Conservation (phyloP, 2,797 vertebrate species). For the Gallirallus australis region DNA sequence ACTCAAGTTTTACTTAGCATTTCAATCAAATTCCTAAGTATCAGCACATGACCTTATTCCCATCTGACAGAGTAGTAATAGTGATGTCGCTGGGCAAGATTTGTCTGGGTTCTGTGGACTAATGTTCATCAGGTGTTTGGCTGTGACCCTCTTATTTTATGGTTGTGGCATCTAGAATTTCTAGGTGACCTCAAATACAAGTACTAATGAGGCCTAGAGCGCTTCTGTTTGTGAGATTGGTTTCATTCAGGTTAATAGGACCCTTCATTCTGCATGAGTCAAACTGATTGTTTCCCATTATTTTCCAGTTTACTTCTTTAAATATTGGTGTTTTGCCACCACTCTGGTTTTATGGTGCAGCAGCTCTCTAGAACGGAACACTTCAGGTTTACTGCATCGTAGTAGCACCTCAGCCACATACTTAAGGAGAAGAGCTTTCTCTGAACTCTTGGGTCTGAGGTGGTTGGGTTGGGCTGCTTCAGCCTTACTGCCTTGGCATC, state of each 20-base stretch:
- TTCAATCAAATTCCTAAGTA: not conserved
- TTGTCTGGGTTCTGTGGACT: not conserved
- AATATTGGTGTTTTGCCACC: not conserved
- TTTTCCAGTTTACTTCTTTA: not conserved
- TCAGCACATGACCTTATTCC: not conserved
- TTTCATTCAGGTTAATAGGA: not conserved
- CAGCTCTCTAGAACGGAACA: not conserved
- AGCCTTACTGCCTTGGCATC: not conserved
- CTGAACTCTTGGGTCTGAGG: not conserved
- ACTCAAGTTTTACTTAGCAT: not conserved
- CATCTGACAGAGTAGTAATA: not conserved
- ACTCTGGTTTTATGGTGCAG: not conserved
- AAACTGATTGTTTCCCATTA: not conserved
- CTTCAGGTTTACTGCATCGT: not conserved
- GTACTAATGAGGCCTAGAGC: not conserved
- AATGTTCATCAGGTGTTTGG: not conserved
- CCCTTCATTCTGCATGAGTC: not conserved
- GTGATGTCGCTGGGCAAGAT: not conserved
- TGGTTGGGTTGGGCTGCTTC: not conserved
- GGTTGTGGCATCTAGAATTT: not conserved
- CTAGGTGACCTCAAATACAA: not conserved
- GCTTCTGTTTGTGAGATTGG: not conserved
- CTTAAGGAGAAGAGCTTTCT: not conserved
- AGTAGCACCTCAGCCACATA: not conserved
- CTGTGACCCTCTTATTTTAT: not conserved